These are phyloP conservation scores for Drosophila burlai DNA, from an alignment of 1,140 invertebrate genomes.

Conservation along the genomic window DNA sequence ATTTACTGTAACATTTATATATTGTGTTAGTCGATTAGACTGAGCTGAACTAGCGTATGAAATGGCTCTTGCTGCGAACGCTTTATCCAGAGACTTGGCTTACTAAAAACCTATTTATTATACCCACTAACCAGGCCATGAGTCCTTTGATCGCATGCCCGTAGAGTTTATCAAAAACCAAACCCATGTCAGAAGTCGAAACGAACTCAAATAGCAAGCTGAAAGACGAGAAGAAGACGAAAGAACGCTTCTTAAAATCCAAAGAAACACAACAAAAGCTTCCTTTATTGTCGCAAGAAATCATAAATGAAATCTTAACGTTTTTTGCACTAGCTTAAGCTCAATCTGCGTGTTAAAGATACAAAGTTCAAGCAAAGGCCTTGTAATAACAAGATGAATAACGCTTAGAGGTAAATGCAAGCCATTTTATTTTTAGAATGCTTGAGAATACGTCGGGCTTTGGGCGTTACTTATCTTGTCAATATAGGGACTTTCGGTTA, in stretches of 20 bases:
- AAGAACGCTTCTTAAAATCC: slow-evolving; percentile 36
- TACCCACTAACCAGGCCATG: slow-evolving; percentile 39
- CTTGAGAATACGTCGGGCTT: neutral
- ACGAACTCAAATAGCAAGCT: slow-evolving; percentile 18
- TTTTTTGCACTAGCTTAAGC: slow-evolving; percentile 44
- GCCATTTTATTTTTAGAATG: neutral
- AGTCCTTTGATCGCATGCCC: slow-evolving; percentile 37
- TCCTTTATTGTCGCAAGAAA: slow-evolving; percentile 14
- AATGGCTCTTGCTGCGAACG: slow-evolving; percentile 25
- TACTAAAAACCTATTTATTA: slow-evolving; percentile 44
- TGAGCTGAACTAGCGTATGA: slow-evolving; percentile 50
- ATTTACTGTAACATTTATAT: slow-evolving; percentile 57
- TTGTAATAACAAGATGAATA: neutral
- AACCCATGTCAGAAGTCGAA: slow-evolving; percentile 9
- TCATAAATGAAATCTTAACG: slow-evolving; percentile 23
- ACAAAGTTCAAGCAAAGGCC: neutral
- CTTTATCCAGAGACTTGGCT: slow-evolving; percentile 43
- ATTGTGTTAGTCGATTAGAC: slow-evolving; percentile 63
- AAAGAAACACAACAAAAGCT: slow-evolving; percentile 6
- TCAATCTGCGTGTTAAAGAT: slow-evolving; percentile 43
- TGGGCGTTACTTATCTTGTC: neutral
- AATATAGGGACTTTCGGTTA: neutral
- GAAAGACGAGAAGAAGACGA: slow-evolving; percentile 5
- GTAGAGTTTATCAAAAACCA: slow-evolving; percentile 16
- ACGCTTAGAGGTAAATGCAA: too few relatives aligned